These are phyloP conservation scores for Lepisosteus osseus DNA, from an alignment of 2,113 vertebrate species.

Conservation along the genomic window DNA sequence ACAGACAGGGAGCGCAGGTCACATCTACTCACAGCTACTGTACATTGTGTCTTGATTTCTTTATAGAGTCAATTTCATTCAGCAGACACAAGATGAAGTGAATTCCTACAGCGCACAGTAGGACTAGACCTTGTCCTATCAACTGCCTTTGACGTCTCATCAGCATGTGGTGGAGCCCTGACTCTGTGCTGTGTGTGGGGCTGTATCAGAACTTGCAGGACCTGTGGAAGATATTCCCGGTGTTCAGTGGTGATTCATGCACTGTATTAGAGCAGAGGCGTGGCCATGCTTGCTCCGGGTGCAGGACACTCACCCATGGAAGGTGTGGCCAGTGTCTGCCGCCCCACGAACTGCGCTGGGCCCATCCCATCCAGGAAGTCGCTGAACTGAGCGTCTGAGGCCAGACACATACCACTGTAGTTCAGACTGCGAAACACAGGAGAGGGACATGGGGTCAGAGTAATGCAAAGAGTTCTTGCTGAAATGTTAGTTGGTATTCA, in stretches of 20 bases:
- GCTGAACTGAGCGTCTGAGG: slow-evolving; percentile 91
- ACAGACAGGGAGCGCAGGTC: neutral
- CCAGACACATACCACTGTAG: slow-evolving; percentile 93
- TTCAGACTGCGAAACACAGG: slow-evolving; percentile 75
- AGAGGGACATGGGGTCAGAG: slow-evolving; percentile 4
- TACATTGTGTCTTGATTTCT: too few relatives aligned
- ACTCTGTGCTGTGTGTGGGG: too few relatives aligned
- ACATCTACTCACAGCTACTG: too few relatives aligned
- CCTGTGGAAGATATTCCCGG: too few relatives aligned
- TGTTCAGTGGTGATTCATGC: neutral
- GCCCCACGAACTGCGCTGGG: slow-evolving; percentile 92
- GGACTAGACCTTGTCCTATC: too few relatives aligned
- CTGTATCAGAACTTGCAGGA: too few relatives aligned
- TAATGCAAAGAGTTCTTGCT: neutral
- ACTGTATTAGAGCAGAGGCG: neutral
- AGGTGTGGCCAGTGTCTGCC: slow-evolving; percentile 95
- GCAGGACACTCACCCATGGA: slow-evolving; percentile 83
- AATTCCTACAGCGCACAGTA: too few relatives aligned
- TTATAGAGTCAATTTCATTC: too few relatives aligned
- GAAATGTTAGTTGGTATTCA: too few relatives aligned
- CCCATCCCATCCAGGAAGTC: slow-evolving; percentile 98
- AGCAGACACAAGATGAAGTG: too few relatives aligned
- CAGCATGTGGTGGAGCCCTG: too few relatives aligned
- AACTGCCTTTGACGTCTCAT: too few relatives aligned
- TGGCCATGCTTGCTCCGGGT: neutral